Evolutionary conservation across 2,113 vertebrate species (phyloP).

Genomic region (Rhadina sibilatrix): DNA sequence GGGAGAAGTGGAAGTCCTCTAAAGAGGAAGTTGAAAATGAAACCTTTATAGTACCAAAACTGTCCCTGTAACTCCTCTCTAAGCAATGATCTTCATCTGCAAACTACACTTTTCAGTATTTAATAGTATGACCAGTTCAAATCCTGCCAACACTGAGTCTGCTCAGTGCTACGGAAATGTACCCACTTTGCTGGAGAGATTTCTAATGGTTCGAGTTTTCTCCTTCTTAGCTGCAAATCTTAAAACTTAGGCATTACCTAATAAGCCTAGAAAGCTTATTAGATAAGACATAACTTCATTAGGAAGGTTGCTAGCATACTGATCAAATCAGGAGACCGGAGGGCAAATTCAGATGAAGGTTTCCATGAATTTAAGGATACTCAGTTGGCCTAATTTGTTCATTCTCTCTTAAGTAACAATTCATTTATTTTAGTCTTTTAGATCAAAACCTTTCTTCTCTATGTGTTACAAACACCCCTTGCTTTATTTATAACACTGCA

Average conservation of each 20-base stretch:
- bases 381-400: neutral
- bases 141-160: neutral
- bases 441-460: neutral
- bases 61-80: neutral
- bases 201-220: neutral
- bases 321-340: neutral
- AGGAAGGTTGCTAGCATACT: neutral
- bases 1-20: neutral
- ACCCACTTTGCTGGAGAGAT: neutral
- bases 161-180: neutral
- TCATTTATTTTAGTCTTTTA: neutral
- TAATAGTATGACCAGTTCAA: neutral
- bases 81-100: neutral
- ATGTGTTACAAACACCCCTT: neutral
- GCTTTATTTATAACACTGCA: neutral
- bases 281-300: constrained; percentile 9
- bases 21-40: neutral
- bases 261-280: constrained; percentile 10
- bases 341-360: neutral
- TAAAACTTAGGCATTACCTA: neutral
- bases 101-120: neutral
- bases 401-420: neutral
- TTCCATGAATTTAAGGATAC: neutral
- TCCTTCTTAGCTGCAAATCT: neutral
- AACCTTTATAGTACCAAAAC: neutral